Base-by-base conservation (phyloP, 2,797 vertebrate species). In the Phyllotis vaccarum region DNA sequence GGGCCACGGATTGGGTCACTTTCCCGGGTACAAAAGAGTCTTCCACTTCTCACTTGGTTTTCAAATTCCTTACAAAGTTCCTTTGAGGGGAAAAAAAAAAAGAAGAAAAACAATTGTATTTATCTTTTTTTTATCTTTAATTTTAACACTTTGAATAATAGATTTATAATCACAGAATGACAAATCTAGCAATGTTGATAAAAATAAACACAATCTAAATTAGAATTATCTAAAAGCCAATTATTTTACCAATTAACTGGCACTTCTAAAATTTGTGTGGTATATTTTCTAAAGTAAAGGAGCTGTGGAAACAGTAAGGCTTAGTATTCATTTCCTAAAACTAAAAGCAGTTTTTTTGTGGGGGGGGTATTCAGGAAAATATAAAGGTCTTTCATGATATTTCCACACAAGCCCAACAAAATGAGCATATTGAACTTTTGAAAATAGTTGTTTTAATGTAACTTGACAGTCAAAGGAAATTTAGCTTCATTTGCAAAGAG, bases 1-100 rank as follows among this genome's bases (percentile, higher is more conserved):
- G 98, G 96, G 93, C 98, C 98, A n/a, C 97, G 98, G 86, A 99
- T 80, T 5, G 98, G 98, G 85, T 98, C 98, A 6, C 98, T 98
- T 89, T 99, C 98, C 62, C 98, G 97, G 24, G 98, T 98, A 94
- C 98, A 99, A 43, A 80, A 96, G 86, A 98, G 98, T 27, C 92
- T 98, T 49, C 98, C 98, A 6, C 86, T 96, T 34, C 75, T 81
- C 79, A 98, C 98, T 40, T 98, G 97, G 62, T 92, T 97, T 94
- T 98, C 95, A 95, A 97, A 99, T 90, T 98, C 98, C 76, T 13
- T 86, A 60, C 98, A 98, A 76, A 96, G 78, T 68, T 96, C 91
- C 98, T 98, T 96, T 24, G 43, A 19, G 12, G 5, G 3, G 13
- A 31, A 2, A 6, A 46, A 64, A 64, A 14, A 17, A 5, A 46